A percentile compares a stretch with the other conserved stretches of the same genome.
Conservation (phyloP, 2,113 vertebrate genomes). For the Antechinus stuartii region DNA sequence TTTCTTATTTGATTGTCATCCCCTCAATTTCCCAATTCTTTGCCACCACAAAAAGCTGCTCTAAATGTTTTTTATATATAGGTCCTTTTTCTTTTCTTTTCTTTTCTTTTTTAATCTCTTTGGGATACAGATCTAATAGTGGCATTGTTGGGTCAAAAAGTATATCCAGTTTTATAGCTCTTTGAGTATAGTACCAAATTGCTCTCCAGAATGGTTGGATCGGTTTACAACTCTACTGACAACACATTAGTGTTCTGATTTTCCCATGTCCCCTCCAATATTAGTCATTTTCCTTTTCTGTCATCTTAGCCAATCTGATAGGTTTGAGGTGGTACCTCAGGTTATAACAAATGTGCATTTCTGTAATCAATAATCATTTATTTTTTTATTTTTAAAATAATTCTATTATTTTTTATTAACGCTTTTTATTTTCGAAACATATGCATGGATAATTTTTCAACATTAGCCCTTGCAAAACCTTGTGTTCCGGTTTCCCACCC, state of each 20-base stretch:
- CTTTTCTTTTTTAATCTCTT: background rate
- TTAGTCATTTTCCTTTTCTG: background rate
- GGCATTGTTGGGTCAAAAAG: background rate
- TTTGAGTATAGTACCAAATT: background rate
- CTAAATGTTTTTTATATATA: background rate
- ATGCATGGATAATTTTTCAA: no score
- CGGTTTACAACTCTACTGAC: background rate
- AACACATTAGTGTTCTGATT: background rate
- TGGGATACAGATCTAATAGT: background rate
- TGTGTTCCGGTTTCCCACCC: no score
- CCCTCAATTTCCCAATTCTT: background rate
- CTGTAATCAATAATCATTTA: background rate
- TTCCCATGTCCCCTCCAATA: background rate
- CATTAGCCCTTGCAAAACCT: no score
- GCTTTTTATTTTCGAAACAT: no score
- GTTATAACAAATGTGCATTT: background rate
- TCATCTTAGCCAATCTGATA: background rate
- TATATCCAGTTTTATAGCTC: no score
- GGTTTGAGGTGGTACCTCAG: background rate
- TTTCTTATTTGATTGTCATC: background rate
- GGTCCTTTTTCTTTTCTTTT: background rate
- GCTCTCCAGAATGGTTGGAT: background rate
- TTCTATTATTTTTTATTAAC: no score
- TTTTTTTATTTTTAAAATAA: no score
- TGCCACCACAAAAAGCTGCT: background rate